Percentiles rank a stretch among this genome's conserved stretches.
Conservation (phyloP, 2,888 invertebrate species). For the Megaustenia siamemsis region DNA sequence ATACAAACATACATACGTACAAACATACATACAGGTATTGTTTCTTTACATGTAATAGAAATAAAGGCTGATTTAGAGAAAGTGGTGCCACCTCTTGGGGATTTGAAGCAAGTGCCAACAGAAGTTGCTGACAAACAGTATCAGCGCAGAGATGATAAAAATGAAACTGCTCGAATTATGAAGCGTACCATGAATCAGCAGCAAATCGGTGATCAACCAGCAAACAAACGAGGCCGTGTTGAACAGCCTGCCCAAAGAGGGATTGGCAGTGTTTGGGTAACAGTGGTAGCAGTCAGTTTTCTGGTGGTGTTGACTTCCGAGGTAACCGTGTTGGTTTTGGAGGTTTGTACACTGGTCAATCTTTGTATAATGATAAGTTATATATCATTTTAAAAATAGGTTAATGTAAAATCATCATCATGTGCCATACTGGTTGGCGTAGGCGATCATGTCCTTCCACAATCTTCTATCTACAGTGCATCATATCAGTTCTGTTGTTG, state of each 20-base stretch:
- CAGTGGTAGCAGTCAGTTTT: constrained; percentile 9
- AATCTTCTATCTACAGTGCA: too few species aligned
- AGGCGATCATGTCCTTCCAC: too few species aligned
- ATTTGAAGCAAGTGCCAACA: constrained; percentile 39
- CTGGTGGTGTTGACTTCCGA: neutral
- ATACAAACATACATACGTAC: too few species aligned
- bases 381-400: neutral
- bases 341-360: constrained; percentile 3
- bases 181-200: constrained; percentile 47
- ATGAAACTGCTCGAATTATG: constrained; percentile 43
- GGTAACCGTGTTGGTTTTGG: constrained; percentile 5
- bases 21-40: too few species aligned
- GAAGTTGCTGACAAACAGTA: constrained; percentile 37
- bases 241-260: constrained; percentile 47
- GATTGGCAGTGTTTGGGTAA: neutral
- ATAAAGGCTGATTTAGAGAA: constrained; percentile 50
- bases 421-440: too few species aligned
- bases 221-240: constrained; percentile 29
- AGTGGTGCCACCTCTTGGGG: constrained; percentile 30
- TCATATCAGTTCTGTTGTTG: too few species aligned
- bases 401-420: too few species aligned
- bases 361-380: neutral
- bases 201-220: constrained; percentile 16
- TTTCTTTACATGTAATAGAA: constrained; percentile 13
- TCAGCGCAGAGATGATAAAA: constrained; percentile 49